Conservation (phyloP, 2,888 invertebrate species). For the Microplitis deprimator region DNA sequence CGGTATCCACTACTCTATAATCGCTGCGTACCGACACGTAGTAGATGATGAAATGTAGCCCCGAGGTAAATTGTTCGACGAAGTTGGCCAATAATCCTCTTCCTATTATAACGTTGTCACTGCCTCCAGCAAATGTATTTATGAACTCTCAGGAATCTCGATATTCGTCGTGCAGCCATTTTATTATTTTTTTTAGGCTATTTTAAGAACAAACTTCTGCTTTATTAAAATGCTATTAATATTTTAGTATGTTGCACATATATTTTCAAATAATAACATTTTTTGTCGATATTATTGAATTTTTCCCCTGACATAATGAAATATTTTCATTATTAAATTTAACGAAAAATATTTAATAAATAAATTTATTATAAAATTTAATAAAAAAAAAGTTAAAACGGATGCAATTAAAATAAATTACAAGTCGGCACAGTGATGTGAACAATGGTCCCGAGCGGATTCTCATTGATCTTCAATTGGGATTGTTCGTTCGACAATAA, state of each 20-base stretch:
- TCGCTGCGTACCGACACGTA: background rate
- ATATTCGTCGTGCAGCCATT: background rate
- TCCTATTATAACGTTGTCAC: background rate
- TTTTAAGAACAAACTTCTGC: background rate
- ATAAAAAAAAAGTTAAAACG: background rate
- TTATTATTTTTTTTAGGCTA: background rate
- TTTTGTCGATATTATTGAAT: background rate
- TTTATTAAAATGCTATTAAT: background rate
- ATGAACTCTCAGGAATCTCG: background rate
- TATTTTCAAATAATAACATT: background rate
- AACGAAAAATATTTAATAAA: background rate
- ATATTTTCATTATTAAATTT: background rate
- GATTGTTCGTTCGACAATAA: slow-evolving; percentile 26
- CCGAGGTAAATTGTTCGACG: background rate
- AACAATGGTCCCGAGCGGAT: slow-evolving; percentile 31
- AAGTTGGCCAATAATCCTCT: slow-evolving; percentile 10
- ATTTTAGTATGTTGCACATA: background rate
- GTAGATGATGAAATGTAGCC: background rate
- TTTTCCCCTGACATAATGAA: background rate
- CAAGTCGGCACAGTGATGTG: slow-evolving; percentile 16
- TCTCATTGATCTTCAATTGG: slow-evolving; percentile 40
- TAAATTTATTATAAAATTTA: background rate
- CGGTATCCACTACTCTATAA: background rate
- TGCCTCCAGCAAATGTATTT: background rate
- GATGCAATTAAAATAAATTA: slow-evolving; percentile 5